Base-by-base conservation (phyloP, 2,797 vertebrate genomes). In the Dicrostonyx torquatus region DNA sequence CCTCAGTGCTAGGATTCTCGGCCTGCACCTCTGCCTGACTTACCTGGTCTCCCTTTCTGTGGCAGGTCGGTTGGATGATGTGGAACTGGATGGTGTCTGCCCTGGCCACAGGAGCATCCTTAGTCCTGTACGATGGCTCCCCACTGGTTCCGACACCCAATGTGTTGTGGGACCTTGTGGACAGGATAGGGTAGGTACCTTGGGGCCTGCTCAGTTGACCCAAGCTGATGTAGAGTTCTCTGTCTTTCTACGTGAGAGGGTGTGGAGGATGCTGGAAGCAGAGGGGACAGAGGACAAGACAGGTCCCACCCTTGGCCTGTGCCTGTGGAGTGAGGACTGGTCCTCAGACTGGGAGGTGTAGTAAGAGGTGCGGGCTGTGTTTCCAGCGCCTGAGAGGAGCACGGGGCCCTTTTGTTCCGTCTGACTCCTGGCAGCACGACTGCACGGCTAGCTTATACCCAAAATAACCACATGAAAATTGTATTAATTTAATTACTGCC, bases 11-110 rank as follows among this genome's bases (percentile, higher is more conserved):
- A 48, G 87, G 55, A 18, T 50, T 66, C 20, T 24, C 11, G 22
- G 55, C 31, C 37, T 26, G 18, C 45, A 10, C 34, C 43, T 64
- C 68, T 13, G 45, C 53, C 18, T 45, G 70, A 31, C 40, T 73
- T 18, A 76, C 40, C 6, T 55, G 40, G 40, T 31, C 34, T 1
- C 3, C 31, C 73, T 79, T 55, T 96, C 14, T 50, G 66, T 76
- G 86, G 31, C 95, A 99, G 99, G 99, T 98, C 0, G 99, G 99
- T 97, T 99, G 99, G 99, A 99, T 99, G 99, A 99, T 99, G 99
- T 99, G 99, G 99, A 99, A 99, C 97, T 99, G 99, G 99, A 97
- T 99, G 96, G 98, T 99, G 94, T 98, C 99, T 0, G 98, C 99
- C 1, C 98, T 99, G 73, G 99, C 99, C 55, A 99, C 99, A 0